Evolutionary conservation across 2,113 vertebrate species (phyloP), one percentile per base, ranked within the genome.

Genomic region (Cephalopterus ornatus): DNA sequence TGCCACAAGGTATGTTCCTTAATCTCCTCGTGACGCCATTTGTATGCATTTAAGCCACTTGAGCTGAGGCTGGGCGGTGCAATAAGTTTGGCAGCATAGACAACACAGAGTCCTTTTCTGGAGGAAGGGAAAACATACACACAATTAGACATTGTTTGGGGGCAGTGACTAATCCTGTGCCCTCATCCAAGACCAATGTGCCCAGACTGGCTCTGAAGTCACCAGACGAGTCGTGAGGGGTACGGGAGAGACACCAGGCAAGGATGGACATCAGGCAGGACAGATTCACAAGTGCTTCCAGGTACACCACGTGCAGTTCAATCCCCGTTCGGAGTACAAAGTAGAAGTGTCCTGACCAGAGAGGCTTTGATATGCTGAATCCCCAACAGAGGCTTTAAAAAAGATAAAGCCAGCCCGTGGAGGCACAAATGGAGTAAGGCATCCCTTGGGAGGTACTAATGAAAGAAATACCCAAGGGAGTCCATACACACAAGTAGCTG

Each of bases 71-170:
- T 35, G 44, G 22, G 5, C 22, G 35, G 53, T 33, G n/a, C 13
- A 44, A 41, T 4, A n/a, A 14, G 4, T 66, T 55, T 33, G 30
- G 37, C 0, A 0, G 42, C 58, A 56, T 9, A 56, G 33, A 41
- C 35, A 87, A 86, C 12, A 75, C 27, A 49, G 59, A 84, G 24
- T 24, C 27, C 42, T 87, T 89, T 80, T 70, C 73, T 53, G 68
- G 55, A 74, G 47, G 52, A 71, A 82, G 85, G 50, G 30, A 80
- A 95, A 93, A 92, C 73, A 94, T 53, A 22, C 20, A 27, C 53
- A 95, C 87, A 95, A 87, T 82, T 73, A 76, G 66, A 39, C 62
- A 49, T 52, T 94, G 74, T 94, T 89, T 91, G 44, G 71, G 88
- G 46, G 17, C 49, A 93, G 77, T 76, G 89, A 82, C 65, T 47